phyloP scores from a whole-genome alignment of 1,140 invertebrate species.

The Wasmannia auropunctata region DNA sequence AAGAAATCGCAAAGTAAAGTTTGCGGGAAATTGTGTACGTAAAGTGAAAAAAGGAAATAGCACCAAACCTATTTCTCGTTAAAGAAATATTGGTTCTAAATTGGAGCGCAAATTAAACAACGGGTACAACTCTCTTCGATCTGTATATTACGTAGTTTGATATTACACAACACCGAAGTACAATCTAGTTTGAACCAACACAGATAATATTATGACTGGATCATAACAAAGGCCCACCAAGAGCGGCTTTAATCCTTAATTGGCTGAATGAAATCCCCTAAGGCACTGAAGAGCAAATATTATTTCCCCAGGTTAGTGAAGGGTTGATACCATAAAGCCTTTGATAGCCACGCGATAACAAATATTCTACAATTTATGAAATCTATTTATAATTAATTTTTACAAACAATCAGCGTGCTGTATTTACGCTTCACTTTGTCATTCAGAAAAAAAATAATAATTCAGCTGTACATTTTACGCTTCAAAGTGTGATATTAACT shows the following conservation, averaged over 20 bases:
- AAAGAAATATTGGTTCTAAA: background rate
- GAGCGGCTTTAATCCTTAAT: slow-evolving; percentile 31
- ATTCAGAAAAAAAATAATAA: background rate
- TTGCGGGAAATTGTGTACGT: background rate
- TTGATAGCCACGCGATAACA: background rate
- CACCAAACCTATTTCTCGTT: background rate
- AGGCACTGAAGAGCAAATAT: background rate
- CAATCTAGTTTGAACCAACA: background rate
- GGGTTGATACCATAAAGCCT: background rate
- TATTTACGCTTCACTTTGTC: background rate
- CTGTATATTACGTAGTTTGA: background rate
- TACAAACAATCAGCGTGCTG: background rate
- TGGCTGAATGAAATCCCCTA: background rate
- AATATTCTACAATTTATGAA: background rate
- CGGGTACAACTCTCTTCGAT: too few species aligned
- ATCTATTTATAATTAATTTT: slow-evolving; percentile 5
- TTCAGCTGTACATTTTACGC: background rate
- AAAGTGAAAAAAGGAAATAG: background rate
- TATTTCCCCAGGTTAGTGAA: background rate
- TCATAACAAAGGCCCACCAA: background rate
- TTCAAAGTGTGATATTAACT: slow-evolving; percentile 17
- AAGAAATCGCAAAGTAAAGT: background rate
- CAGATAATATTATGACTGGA: slow-evolving; percentile 18
- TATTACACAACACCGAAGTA: background rate
- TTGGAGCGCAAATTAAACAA: background rate